Evolutionary conservation across 1,140 invertebrate genomes (phyloP).

Genomic region (Popillia japonica): DNA sequence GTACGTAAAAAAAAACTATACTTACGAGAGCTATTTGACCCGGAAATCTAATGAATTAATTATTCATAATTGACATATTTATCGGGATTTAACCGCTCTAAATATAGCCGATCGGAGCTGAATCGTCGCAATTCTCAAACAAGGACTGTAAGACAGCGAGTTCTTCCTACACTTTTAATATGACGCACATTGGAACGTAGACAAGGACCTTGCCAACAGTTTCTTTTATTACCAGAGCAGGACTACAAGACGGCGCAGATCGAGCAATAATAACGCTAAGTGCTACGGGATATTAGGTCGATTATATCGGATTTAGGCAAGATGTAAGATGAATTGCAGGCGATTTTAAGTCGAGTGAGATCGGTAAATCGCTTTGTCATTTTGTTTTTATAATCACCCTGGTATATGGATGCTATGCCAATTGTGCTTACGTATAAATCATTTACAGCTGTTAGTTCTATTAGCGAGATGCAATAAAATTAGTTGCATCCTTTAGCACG

Average conservation of each 20-base stretch:
- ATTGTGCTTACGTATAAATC: neutral
- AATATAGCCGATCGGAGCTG: neutral
- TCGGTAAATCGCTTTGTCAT: constrained; percentile 1
- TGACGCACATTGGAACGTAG: too few species aligned
- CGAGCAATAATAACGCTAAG: neutral
- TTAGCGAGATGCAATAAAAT: neutral
- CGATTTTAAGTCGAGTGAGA: neutral
- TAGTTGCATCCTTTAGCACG: neutral
- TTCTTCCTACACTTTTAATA: neutral
- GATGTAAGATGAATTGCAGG: too few species aligned
- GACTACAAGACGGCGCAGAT: neutral
- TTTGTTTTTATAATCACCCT: neutral
- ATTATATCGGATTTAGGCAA: neutral
- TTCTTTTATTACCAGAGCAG: neutral
- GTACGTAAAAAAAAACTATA: too few species aligned
- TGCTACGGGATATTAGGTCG: neutral
- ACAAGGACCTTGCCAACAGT: too few species aligned
- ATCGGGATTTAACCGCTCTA: constrained; percentile 17
- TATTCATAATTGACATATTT: neutral
- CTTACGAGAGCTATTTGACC: too few species aligned
- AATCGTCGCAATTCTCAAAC: too few species aligned
- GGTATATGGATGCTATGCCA: neutral
- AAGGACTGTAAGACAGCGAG: neutral
- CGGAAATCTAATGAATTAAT: too few species aligned
- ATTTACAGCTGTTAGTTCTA: neutral